phyloP scores from a whole-genome alignment of 2,888 invertebrate genomes.

The Coelinius sp. region DNA sequence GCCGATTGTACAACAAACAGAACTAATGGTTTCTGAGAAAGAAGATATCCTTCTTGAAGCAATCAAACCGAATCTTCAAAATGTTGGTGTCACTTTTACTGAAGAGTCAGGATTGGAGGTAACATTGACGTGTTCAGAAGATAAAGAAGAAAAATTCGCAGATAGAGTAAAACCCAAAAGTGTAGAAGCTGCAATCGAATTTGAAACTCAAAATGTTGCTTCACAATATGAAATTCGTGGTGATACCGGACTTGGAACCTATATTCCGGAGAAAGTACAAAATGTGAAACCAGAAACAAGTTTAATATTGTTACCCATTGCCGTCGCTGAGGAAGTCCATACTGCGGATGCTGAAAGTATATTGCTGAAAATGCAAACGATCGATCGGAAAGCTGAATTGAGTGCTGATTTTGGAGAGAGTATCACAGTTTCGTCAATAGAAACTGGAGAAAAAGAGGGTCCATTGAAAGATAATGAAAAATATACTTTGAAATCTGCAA shows the following conservation, averaged over 20 bases:
- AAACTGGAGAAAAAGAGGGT: slow-evolving; percentile 59
- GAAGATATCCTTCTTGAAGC: slow-evolving; percentile 71
- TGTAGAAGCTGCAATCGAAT: slow-evolving; percentile 58
- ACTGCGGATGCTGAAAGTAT: slow-evolving; percentile 63
- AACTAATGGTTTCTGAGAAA: slow-evolving; percentile 72
- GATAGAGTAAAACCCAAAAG: slow-evolving; percentile 53
- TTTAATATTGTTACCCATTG: slow-evolving; percentile 59
- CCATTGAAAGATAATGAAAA: slow-evolving; percentile 54
- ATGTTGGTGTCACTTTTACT: slow-evolving; percentile 72
- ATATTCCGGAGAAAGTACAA: slow-evolving; percentile 44
- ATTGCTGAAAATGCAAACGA: slow-evolving; percentile 70
- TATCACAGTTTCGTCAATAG: slow-evolving; percentile 59
- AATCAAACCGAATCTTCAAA: slow-evolving; percentile 73
- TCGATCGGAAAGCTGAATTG: slow-evolving; percentile 72
- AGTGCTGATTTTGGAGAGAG: slow-evolving; percentile 61
- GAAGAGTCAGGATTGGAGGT: slow-evolving; percentile 76
- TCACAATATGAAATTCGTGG: slow-evolving; percentile 61
- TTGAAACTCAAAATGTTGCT: slow-evolving; percentile 59
- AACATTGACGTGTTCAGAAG: slow-evolving; percentile 69
- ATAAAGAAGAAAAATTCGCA: slow-evolving; percentile 62
- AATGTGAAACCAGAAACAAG: slow-evolving; percentile 55
- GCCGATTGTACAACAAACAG: slow-evolving; percentile 70
- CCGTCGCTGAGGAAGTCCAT: slow-evolving; percentile 61
- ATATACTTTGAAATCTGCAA: slow-evolving; percentile 66
- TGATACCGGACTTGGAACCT: slow-evolving; percentile 53